Conservation (phyloP, 2,888 invertebrate genomes). For the Acanthosoma haemorrhoidale region DNA sequence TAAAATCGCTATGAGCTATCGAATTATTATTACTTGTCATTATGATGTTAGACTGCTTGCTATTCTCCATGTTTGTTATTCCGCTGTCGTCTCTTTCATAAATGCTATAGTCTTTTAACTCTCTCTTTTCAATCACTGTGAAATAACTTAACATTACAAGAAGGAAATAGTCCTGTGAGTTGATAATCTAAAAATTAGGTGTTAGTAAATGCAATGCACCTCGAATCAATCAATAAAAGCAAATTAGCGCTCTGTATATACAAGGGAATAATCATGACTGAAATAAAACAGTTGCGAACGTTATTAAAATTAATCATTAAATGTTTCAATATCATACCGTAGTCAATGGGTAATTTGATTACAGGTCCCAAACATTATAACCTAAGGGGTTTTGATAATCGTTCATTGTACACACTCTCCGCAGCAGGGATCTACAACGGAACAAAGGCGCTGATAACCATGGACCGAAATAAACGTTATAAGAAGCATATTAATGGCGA, state of each 20-base stretch:
- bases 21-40: constrained; percentile 39
- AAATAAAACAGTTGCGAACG: neutral
- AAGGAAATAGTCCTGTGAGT: constrained; percentile 1
- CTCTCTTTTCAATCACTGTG: constrained; percentile 38
- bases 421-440: no score
- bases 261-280: constrained; percentile 17
- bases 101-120: constrained; percentile 39
- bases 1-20: constrained; percentile 45
- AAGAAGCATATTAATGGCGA: neutral
- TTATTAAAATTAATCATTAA: constrained; percentile 7
- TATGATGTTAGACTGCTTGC: constrained; percentile 36
- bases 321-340: constrained; percentile 21
- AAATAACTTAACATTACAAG: constrained; percentile 37
- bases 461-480: neutral
- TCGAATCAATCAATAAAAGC: constrained; percentile 24
- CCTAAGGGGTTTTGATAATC: neutral
- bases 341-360: constrained; percentile 28
- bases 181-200: neutral
- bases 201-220: constrained; percentile 9
- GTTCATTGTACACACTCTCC: neutral
- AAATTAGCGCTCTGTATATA: constrained; percentile 17
- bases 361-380: constrained; percentile 27
- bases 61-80: constrained; percentile 33
- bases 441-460: no score
- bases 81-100: constrained; percentile 34